These are phyloP conservation scores for Meloidogyne chitwoodi DNA, from an alignment of 1,140 invertebrate genomes.

Conservation along the genomic window DNA sequence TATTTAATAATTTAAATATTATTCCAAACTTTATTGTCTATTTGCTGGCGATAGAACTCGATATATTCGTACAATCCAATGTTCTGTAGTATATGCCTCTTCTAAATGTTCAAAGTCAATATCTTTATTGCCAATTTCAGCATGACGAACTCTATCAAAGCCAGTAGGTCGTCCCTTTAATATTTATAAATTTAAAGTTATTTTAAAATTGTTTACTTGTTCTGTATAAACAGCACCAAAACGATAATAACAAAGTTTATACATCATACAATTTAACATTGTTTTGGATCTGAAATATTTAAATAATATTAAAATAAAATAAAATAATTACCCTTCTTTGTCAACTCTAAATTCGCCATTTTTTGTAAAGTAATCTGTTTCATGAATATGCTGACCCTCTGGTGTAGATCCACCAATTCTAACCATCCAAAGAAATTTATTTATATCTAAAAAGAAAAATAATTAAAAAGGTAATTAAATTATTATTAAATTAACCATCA, in stretches of 20 bases:
- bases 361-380: conserved; percentile 95
- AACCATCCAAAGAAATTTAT: conserved; percentile 99
- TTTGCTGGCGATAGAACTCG: background rate
- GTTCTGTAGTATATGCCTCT: conserved; percentile 95
- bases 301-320: conserved; percentile 65
- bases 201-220: conserved; percentile 57
- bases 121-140: conserved; percentile 93
- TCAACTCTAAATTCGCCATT: conserved; percentile 94
- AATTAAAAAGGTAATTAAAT: conserved; percentile 4
- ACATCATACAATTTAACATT: conserved; percentile 96
- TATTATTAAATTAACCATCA: conserved; percentile 68
- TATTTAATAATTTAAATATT: too few relatives aligned
- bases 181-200: conserved; percentile 64
- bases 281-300: conserved; percentile 69
- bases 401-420: conserved; percentile 98
- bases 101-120: conserved; percentile 91
- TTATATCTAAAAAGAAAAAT: conserved; percentile 70
- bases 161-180: conserved; percentile 73
- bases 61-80: conserved; percentile 69
- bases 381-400: conserved; percentile 71
- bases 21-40: background rate
- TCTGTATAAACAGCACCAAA: conserved; percentile 74
- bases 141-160: conserved; percentile 87
- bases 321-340: conserved; percentile 69
- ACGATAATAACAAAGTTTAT: conserved; percentile 95